Evolutionary conservation across 2,888 invertebrate genomes (phyloP).

Genomic region (Tiliacea citrago): DNA sequence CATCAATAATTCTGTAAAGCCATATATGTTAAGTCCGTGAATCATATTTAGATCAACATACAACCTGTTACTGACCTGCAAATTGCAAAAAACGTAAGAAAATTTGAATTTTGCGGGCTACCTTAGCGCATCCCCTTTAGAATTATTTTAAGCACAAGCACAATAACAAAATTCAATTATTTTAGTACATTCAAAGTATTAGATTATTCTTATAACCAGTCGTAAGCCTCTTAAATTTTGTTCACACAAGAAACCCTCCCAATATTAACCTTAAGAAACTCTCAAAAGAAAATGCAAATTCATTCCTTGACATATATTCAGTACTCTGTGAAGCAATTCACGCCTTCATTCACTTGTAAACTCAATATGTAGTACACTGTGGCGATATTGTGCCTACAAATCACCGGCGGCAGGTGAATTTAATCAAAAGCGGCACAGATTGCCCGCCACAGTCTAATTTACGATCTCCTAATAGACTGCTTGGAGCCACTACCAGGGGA

Average conservation of each 20-base stretch:
- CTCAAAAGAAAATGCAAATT: conserved; percentile 34
- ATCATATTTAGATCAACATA: too few relatives aligned
- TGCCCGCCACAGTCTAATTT: conserved; percentile 75
- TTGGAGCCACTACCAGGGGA: conserved; percentile 57
- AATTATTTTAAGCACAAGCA: too few relatives aligned
- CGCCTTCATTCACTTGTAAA: conserved; percentile 28
- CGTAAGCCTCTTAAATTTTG: background rate
- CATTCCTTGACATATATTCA: conserved; percentile 29
- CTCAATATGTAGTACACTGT: conserved; percentile 44
- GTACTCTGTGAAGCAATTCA: conserved; percentile 28
- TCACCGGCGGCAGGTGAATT: conserved; percentile 75
- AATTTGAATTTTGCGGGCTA: too few relatives aligned
- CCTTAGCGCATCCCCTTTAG: too few relatives aligned
- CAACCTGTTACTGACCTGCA: too few relatives aligned
- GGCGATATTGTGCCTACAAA: conserved; percentile 72
- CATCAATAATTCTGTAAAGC: too few relatives aligned
- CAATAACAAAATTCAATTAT: background rate
- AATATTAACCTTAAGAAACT: background rate
- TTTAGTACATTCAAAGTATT: background rate
- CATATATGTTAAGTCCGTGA: too few relatives aligned
- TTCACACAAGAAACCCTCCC: background rate
- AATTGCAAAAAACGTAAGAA: too few relatives aligned
- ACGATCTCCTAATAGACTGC: conserved; percentile 74
- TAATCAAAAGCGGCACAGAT: conserved; percentile 78
- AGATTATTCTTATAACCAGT: background rate